Conservation (phyloP, 2,113 vertebrate species). For the Varanus komodoensis region DNA sequence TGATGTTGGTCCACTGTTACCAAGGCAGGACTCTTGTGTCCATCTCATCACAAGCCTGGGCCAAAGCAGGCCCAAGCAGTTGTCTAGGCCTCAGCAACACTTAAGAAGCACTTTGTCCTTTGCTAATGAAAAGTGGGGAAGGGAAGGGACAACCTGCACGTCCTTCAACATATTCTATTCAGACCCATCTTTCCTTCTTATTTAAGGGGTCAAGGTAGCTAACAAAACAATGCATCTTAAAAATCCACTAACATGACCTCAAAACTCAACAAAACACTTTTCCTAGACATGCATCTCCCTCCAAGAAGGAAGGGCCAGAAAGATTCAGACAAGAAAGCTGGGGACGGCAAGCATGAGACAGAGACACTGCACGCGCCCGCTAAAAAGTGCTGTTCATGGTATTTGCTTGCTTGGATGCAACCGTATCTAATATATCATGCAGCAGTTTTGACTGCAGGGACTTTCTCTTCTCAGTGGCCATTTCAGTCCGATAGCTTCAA, state of each 20-base stretch:
- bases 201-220: neutral
- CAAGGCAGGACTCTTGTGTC: neutral
- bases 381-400: neutral
- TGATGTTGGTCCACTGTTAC: rapidly evolving
- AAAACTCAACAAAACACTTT: neutral
- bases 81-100: neutral
- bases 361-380: neutral
- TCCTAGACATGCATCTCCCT: neutral
- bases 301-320: neutral
- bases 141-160: neutral
- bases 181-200: too few species aligned
- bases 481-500: constrained; percentile 27
- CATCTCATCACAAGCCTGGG: neutral
- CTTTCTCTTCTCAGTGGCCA: neutral
- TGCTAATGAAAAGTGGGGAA: neutral
- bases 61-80: neutral
- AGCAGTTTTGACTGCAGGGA: neutral
- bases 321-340: neutral
- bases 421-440: constrained; percentile 11
- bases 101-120: neutral
- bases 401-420: neutral
- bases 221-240: neutral
- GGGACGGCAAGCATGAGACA: neutral
- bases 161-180: neutral
- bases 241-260: neutral